Base-by-base conservation (phyloP, 1,140 invertebrate species). In the Drosophila pseudoobscura region DNA sequence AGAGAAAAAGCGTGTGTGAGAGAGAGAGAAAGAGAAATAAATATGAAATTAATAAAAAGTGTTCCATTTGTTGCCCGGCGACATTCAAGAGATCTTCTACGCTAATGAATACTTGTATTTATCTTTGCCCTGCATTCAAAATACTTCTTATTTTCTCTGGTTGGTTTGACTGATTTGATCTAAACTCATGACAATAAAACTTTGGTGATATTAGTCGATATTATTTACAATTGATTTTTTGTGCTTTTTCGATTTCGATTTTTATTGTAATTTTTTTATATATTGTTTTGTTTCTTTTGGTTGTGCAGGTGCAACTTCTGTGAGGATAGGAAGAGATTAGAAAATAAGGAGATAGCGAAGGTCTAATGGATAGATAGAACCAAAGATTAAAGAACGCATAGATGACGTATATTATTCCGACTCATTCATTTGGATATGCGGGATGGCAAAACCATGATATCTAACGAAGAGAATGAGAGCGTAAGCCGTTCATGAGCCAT, bases 21-120 rank as follows among this genome's bases (percentile, higher is more conserved):
- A 87, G 65, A 84, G 75, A 88, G 71, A 85, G 75, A 85, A 59
- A 76, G 64, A 79, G 64, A 78, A 74, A 73, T 74, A 74, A 84
- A 69, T 70, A 85, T 80, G 57, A 75, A 78, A 63, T 75, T 70
- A 83, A 59, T 83, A 55, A 65, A 39, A 70, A 69, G 61, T 73
- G 59, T 54, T 64, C 22, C 58, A 78, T 62, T 73, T 51, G 17
- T 17, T 50, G 7, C 26, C 45, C 39, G 43, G 31, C 26, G 43
- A 51, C 54, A 50, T 75, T 39, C 55, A 58, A 51, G 35, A 35
- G 31, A 35, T 39, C 11, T 39, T 13, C 35, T 39, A 39, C 35
- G 11, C 35, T 39, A 39, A 13, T 11, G 1, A 39, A 39, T 39
- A 39, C 35, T 39, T 11, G 9, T 39, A 58, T 44, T 35, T 66